Conservation (phyloP, 2,888 invertebrate genomes). For the Gonocerus acuteangulatus region DNA sequence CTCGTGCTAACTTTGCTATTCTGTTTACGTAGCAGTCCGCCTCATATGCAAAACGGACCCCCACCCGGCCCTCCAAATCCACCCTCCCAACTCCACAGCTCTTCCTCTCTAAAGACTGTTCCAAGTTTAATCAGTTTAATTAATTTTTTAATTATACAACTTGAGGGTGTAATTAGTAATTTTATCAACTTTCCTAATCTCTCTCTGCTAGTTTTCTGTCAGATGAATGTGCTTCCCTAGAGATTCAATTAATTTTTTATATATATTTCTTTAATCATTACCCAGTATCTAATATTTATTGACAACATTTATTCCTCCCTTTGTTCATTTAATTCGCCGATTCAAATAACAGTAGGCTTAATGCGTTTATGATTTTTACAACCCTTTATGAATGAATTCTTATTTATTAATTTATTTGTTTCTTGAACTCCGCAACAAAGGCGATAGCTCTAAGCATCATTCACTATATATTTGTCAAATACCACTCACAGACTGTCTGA, state of each 20-base stretch:
- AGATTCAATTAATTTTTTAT: neutral
- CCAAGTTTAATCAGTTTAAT: constrained; percentile 27
- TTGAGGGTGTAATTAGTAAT: constrained; percentile 26
- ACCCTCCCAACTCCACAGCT: neutral
- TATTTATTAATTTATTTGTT: no score
- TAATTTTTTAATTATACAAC: constrained; percentile 27
- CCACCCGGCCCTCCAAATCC: constrained; percentile 1
- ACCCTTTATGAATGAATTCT: no score
- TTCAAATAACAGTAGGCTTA: no score
- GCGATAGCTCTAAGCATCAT: no score
- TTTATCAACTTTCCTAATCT: constrained; percentile 23
- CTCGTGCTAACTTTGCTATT: constrained; percentile 19
- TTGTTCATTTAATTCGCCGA: no score
- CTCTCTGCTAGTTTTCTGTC: neutral
- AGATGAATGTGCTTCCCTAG: neutral
- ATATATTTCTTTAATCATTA: no score
- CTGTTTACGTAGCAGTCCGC: constrained; percentile 26
- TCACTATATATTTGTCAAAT: no score
- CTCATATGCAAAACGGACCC: constrained; percentile 27
- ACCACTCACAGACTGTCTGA: no score
- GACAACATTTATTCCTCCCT: no score
- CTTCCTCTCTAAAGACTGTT: constrained; percentile 13
- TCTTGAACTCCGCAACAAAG: no score
- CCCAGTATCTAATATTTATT: no score
- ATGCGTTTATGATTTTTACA: no score